Conservation (phyloP, 2,888 invertebrate species). For the Ptychoptera albimana region DNA sequence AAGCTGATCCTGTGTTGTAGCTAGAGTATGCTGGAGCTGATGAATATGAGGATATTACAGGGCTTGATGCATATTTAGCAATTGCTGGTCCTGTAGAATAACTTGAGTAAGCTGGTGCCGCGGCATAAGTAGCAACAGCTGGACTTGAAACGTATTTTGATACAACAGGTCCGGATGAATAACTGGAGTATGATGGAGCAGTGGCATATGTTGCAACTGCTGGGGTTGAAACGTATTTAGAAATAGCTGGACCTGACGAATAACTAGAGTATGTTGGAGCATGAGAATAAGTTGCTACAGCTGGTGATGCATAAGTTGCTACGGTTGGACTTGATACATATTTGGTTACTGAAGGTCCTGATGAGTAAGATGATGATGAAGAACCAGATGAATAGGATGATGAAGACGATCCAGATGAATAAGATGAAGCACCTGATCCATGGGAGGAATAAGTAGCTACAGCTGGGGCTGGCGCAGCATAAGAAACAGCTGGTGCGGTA, state of each 20-base stretch:
- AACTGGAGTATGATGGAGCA: slow-evolving; percentile 1
- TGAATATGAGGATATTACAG: slow-evolving; percentile 8
- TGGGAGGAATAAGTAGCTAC: slow-evolving; percentile 20
- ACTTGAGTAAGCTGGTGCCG: slow-evolving; percentile 5
- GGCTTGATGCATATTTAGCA: slow-evolving; percentile 5
- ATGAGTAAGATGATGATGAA: slow-evolving; percentile 11
- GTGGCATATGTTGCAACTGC: slow-evolving; percentile 12
- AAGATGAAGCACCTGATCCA: slow-evolving; percentile 19
- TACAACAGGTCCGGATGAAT: slow-evolving; percentile 1
- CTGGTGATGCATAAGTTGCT: slow-evolving; percentile 16
- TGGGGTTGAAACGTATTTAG: slow-evolving; percentile 12
- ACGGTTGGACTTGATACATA: slow-evolving; percentile 5
- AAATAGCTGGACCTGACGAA: slow-evolving; percentile 13
- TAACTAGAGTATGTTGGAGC: slow-evolving; percentile 33
- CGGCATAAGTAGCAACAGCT: slow-evolving; percentile 12
- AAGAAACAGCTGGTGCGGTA: slow-evolving; percentile 12
- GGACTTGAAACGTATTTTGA: background rate
- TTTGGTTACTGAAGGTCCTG: slow-evolving; percentile 4
- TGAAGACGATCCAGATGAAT: slow-evolving; percentile 19
- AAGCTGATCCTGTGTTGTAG: background rate
- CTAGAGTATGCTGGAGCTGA: slow-evolving; percentile 9
- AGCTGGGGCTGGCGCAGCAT: slow-evolving; percentile 20
- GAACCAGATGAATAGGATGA: slow-evolving; percentile 20
- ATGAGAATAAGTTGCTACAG: slow-evolving; percentile 26
- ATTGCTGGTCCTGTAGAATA: slow-evolving; percentile 5